These are phyloP conservation scores for Tetramorium simillimum DNA, from an alignment of 1,140 invertebrate species.

Conservation along the genomic window DNA sequence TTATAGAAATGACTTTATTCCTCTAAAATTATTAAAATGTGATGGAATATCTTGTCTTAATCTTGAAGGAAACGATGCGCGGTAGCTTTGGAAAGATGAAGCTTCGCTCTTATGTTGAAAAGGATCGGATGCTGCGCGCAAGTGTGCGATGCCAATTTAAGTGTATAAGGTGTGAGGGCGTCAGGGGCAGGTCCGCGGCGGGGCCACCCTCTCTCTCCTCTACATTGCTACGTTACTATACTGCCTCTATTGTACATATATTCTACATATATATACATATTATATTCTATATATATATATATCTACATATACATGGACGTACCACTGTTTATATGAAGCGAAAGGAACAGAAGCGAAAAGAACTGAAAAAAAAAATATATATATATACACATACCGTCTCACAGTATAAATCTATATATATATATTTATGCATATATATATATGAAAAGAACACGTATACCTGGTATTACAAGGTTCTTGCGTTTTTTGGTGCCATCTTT, in stretches of 20 bases:
- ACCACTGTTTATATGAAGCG: conserved; percentile 72
- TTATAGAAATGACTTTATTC: not conserved
- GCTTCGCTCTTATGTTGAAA: conserved; percentile 76
- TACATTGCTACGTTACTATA: conserved; percentile 83
- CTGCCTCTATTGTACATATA: conserved; percentile 84
- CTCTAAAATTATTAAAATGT: not conserved
- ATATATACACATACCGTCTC: conserved; percentile 74
- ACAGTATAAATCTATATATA: conserved; percentile 61
- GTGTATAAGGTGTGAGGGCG: conserved; percentile 80
- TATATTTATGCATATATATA: conserved; percentile 75
- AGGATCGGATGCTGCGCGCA: conserved; percentile 73
- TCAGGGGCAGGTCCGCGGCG: conserved; percentile 81
- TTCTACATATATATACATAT: conserved; percentile 81
- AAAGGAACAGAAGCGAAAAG: conserved; percentile 43
- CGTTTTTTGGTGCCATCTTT: conserved; percentile 85
- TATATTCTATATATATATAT: conserved; percentile 79
- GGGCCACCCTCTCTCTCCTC: conserved; percentile 83
- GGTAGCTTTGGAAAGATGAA: conserved; percentile 60
- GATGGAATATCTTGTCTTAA: conserved; percentile 27
- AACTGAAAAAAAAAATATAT: conserved; percentile 61
- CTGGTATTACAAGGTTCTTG: conserved; percentile 78
- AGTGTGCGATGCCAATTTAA: conserved; percentile 79
- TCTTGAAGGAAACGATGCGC: conserved; percentile 1
- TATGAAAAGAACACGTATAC: conserved; percentile 77
- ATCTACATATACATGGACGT: conserved; percentile 76